phyloP scores from a whole-genome alignment of 2,113 vertebrate species.

The Tretioscincus oriximinensis region DNA sequence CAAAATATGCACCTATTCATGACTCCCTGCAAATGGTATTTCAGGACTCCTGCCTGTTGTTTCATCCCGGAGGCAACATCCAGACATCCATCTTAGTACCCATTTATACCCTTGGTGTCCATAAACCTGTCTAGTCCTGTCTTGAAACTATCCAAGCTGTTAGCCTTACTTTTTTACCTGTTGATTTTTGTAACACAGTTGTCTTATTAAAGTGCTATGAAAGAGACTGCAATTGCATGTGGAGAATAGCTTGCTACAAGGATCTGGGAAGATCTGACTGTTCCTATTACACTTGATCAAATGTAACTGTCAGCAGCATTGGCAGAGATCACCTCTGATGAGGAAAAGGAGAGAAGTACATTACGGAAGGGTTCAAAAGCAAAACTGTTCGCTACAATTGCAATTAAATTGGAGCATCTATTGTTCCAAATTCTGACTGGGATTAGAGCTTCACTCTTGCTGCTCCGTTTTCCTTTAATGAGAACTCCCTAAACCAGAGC shows the following conservation, averaged over 20 bases:
- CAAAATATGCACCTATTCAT: too few species aligned
- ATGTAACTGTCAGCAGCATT: constrained; percentile 53
- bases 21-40: too few species aligned
- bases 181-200: constrained; percentile 67
- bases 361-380: constrained; percentile 48
- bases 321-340: constrained; percentile 62
- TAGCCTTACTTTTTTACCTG: constrained; percentile 44
- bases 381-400: constrained; percentile 50
- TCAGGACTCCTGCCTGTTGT: too few species aligned
- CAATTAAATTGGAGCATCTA: constrained; percentile 57
- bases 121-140: too few species aligned
- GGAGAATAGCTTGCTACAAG: constrained; percentile 65
- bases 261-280: constrained; percentile 61
- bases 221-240: constrained; percentile 64
- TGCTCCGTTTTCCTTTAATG: constrained; percentile 59
- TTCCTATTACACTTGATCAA: constrained; percentile 64
- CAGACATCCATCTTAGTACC: too few species aligned
- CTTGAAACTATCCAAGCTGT: too few species aligned
- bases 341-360: constrained; percentile 66
- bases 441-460: constrained; percentile 56
- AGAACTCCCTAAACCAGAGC: constrained; percentile 61
- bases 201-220: constrained; percentile 65
- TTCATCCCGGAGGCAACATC: too few species aligned
- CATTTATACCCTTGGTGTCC: too few species aligned
- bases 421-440: constrained; percentile 63